These are phyloP conservation scores for Brachionus rubens DNA, from an alignment of 1,140 invertebrate genomes.

Conservation along the genomic window DNA sequence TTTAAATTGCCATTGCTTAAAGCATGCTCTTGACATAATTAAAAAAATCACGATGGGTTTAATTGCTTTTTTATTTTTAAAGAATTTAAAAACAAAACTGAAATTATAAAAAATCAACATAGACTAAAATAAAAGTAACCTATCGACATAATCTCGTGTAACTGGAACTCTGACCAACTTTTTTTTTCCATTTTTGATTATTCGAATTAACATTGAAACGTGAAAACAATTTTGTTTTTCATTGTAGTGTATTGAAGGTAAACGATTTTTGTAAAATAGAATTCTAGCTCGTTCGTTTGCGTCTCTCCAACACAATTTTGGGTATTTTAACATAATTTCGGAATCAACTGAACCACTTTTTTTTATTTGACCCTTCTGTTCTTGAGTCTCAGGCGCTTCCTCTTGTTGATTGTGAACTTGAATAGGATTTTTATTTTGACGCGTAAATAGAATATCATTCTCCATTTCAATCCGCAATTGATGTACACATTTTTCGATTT, in stretches of 20 bases:
- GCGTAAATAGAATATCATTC: background rate
- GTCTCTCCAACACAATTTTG: slow-evolving; percentile 43
- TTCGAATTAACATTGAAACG: background rate
- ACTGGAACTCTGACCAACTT: slow-evolving; percentile 16
- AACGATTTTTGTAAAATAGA: slow-evolving; percentile 30
- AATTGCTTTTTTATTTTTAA: too few species aligned
- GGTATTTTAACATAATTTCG: background rate
- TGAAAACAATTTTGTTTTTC: slow-evolving; percentile 30
- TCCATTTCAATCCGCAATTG: background rate
- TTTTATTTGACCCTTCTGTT: background rate
- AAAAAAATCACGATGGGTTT: too few species aligned
- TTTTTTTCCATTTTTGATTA: background rate
- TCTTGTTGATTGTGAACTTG: background rate
- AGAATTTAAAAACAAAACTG: too few species aligned
- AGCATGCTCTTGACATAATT: too few species aligned
- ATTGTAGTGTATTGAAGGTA: slow-evolving; percentile 38
- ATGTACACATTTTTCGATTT: slow-evolving; percentile 30
- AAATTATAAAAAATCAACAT: too few species aligned
- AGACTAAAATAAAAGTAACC: too few species aligned
- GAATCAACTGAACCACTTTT: background rate
- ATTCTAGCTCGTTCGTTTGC: slow-evolving; percentile 46
- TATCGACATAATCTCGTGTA: slow-evolving; percentile 12
- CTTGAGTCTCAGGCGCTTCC: background rate
- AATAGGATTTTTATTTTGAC: background rate
- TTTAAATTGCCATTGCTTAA: too few species aligned